Conservation (phyloP, 2,888 invertebrate genomes). For the Caenorhabditis plicata region DNA sequence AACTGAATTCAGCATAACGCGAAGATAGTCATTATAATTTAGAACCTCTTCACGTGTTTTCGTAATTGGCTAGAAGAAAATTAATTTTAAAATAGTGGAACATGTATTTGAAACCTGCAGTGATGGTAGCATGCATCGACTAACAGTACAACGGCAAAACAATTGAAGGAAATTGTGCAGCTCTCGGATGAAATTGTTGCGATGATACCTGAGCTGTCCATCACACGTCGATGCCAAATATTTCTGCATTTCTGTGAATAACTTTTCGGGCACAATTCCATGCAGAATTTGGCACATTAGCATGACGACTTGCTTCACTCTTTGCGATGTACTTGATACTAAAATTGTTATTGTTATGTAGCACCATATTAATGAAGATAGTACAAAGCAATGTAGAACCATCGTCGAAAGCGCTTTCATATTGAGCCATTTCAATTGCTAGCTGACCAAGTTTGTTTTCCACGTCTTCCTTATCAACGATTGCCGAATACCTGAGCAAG, state of each 20-base stretch:
- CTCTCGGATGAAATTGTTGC: slow-evolving; percentile 37
- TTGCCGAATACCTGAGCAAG: slow-evolving; percentile 27
- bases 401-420: slow-evolving; percentile 32
- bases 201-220: slow-evolving; percentile 10
- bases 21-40: slow-evolving; percentile 63
- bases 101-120: not conserved
- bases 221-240: slow-evolving; percentile 36
- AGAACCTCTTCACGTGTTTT: slow-evolving; percentile 51
- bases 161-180: slow-evolving; percentile 35
- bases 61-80: not conserved
- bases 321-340: slow-evolving; percentile 31
- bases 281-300: slow-evolving; percentile 67
- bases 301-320: slow-evolving; percentile 61
- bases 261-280: slow-evolving; percentile 37
- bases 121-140: slow-evolving; percentile 24
- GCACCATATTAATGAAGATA: not conserved
- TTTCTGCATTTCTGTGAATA: slow-evolving; percentile 36
- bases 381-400: slow-evolving; percentile 29
- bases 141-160: slow-evolving; percentile 40
- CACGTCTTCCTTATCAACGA: slow-evolving; percentile 46
- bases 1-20: slow-evolving; percentile 66
- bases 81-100: too few relatives aligned
- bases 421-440: slow-evolving; percentile 28
- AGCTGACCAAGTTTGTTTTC: slow-evolving; percentile 30
- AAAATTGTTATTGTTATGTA: slow-evolving; percentile 4